Evolutionary conservation across 2,888 invertebrate species (phyloP), one percentile per base, ranked within the genome.

Genomic region (Sminthurides aquaticus): DNA sequence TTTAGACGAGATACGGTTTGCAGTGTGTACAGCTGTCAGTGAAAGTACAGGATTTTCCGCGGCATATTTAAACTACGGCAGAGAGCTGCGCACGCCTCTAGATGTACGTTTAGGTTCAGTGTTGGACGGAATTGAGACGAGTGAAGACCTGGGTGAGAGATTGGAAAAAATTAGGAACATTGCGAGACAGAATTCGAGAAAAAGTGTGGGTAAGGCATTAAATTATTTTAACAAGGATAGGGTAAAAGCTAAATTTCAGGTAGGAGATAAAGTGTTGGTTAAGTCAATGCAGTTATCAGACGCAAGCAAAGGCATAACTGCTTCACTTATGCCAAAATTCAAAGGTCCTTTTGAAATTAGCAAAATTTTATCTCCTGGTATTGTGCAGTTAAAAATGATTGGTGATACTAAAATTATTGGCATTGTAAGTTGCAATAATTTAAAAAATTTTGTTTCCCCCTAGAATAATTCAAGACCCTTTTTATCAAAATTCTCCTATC

Each of bases 271-370:
- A 34, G 43, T 34, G 8, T 11, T 34, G 43, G 43, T 34, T 5
- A 34, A 34, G 15, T 34, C 43, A 11, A 5, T 11, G 5, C 5
- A 5, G 15, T 34, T 34, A 34, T 11, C 8, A 5, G 5, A 5
- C 5, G 43, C 43, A 34, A 3, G 2, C 11, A 60, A 60, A 27
- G 57, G 57, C 18, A 27, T 60, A 1, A 49, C 34, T 43, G 60
- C 65, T 11, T 2, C 3, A 3, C 28, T 65, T 1, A 15, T n/a
- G 8, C 61, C 58, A 15, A 65, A 59, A 59, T 1, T 60, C 2
- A 65, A 67, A 24, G 71, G 70, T 0, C 71, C 69, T 1, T 71
- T 48, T 22, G 8, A 15, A 20, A 58, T 71, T 3, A 56, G 5
- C 15, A 34, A 34, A n/a, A n/a, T n/a, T n/a, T n/a, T n/a, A n/a